phyloP scores from a whole-genome alignment of 2,888 invertebrate species.

The Calliscelio sp. region DNA sequence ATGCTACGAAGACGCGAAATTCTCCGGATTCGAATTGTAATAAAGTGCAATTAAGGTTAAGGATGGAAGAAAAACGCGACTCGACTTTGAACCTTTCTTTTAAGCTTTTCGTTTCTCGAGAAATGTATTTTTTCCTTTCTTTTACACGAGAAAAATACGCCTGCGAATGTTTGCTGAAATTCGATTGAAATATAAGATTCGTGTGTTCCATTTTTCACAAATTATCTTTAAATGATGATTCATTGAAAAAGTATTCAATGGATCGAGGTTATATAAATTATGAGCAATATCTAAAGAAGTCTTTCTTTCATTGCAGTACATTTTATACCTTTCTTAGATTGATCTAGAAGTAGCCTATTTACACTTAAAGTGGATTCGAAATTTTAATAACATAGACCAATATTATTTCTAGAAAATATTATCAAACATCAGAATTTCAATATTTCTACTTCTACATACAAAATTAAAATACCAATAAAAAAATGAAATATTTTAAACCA shows the following conservation, averaged over 20 bases:
- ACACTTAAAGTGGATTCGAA: too few relatives aligned
- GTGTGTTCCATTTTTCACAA: neutral
- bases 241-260: neutral
- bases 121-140: conserved; percentile 46
- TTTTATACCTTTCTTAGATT: too few relatives aligned
- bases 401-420: too few relatives aligned
- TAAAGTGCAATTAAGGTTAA: conserved; percentile 74
- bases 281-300: too few relatives aligned
- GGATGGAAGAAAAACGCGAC: conserved; percentile 73
- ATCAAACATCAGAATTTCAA: too few relatives aligned
- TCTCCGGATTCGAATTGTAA: conserved; percentile 74
- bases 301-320: too few relatives aligned
- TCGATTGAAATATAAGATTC: conserved; percentile 45
- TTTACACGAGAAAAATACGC: conserved; percentile 32
- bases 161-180: conserved; percentile 18
- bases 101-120: conserved; percentile 46
- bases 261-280: too few relatives aligned
- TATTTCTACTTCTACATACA: too few relatives aligned
- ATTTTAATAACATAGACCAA: too few relatives aligned
- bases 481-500: too few relatives aligned
- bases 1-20: conserved; percentile 67
- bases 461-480: too few relatives aligned
- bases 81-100: conserved; percentile 64
- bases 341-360: too few relatives aligned
- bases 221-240: neutral